These are phyloP conservation scores for Oreonectes daqikongensis DNA, from an alignment of 2,797 vertebrate species.

Conservation along the genomic window DNA sequence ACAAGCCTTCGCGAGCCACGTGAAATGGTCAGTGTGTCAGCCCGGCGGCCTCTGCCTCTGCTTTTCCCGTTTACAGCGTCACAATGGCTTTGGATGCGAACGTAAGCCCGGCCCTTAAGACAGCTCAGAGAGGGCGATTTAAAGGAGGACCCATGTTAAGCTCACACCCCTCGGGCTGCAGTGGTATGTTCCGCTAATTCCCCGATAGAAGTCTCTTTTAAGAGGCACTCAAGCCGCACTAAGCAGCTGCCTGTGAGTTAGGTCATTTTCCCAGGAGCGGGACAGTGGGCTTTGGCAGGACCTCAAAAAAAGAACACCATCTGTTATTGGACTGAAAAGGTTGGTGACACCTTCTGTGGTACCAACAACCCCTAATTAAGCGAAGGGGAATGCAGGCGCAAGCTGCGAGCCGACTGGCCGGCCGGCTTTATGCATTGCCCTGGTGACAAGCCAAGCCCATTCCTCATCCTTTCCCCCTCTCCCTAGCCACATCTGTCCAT, in stretches of 20 bases:
- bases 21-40: conserved; percentile 41
- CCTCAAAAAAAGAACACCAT: conserved; percentile 96
- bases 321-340: conserved; percentile 92
- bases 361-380: conserved; percentile 98
- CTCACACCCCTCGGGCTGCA: conserved; percentile 59
- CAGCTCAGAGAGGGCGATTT: conserved; percentile 17
- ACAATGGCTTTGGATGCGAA: conserved; percentile 31
- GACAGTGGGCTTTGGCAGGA: conserved; percentile 97
- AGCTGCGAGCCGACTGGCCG: conserved; percentile 85
- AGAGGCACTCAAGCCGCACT: conserved; percentile 99
- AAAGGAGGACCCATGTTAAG: conserved; percentile 35
- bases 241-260: conserved; percentile 98
- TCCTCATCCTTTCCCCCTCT: conserved; percentile 70
- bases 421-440: conserved; percentile 75
- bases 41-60: neutral
- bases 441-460: conserved; percentile 80
- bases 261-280: conserved; percentile 99
- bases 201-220: conserved; percentile 94
- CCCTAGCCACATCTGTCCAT: conserved; percentile 40
- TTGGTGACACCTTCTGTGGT: conserved; percentile 99
- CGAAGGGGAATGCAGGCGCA: conserved; percentile 90
- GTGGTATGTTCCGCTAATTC: conserved; percentile 89
- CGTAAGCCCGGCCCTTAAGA: conserved; percentile 1
- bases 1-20: conserved; percentile 5
- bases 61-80: conserved; percentile 17